phyloP scores from a whole-genome alignment of 2,888 invertebrate genomes.

The Drosophila emarginata region DNA sequence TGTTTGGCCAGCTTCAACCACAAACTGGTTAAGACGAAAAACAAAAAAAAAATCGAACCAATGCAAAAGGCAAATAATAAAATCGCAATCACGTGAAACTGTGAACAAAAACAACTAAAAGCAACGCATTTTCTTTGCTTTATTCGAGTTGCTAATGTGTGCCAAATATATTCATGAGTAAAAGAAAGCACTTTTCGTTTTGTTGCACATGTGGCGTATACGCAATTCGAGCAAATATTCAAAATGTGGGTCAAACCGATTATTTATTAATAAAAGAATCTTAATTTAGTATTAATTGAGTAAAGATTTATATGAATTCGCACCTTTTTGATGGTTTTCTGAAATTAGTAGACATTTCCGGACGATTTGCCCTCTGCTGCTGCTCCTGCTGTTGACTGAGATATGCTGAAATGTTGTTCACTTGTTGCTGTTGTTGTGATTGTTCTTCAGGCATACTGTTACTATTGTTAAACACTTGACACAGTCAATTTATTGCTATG shows the following conservation, averaged over 20 bases:
- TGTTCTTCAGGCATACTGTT: slow-evolving; percentile 40
- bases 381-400: slow-evolving; percentile 19
- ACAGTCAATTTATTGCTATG: slow-evolving; percentile 27
- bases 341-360: slow-evolving; percentile 22
- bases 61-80: neutral
- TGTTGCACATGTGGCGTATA: slow-evolving; percentile 57
- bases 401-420: slow-evolving; percentile 20
- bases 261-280: slow-evolving; percentile 11
- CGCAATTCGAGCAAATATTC: slow-evolving; percentile 49
- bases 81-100: neutral
- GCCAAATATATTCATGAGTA: slow-evolving; percentile 23
- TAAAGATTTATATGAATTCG: slow-evolving; percentile 26
- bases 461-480: slow-evolving; percentile 24
- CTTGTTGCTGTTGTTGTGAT: slow-evolving; percentile 27
- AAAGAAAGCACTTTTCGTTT: slow-evolving; percentile 1
- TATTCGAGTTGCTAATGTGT: neutral
- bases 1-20: neutral
- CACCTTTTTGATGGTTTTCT: slow-evolving; percentile 52
- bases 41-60: neutral
- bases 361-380: slow-evolving; percentile 27
- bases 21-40: slow-evolving; percentile 1
- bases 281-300: slow-evolving; percentile 15
- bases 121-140: neutral
- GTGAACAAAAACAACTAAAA: neutral
- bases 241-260: slow-evolving; percentile 54